A percentile compares a stretch with the other conserved stretches of the same genome.
These are phyloP conservation scores for Rhinichthys osculus DNA, from an alignment of 2,797 vertebrate species.

Conservation along the genomic window DNA sequence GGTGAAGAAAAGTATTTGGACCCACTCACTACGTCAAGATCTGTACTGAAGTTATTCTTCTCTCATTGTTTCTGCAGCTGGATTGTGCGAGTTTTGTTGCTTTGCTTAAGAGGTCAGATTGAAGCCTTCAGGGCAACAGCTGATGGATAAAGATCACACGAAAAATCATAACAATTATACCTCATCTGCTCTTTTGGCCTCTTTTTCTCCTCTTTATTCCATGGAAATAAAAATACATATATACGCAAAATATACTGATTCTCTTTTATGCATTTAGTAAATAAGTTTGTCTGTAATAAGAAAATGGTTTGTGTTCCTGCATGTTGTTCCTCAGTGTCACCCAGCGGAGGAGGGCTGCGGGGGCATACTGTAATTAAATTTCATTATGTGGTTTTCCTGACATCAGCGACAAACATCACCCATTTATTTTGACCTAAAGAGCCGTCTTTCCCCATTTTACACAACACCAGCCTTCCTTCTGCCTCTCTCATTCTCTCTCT, in stretches of 20 bases:
- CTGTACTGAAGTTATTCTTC: conserved; percentile 13
- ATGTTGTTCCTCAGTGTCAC: conserved; percentile 10
- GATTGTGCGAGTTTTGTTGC: conserved; percentile 9
- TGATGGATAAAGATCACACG: conserved; percentile 51
- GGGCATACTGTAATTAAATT: conserved; percentile 48
- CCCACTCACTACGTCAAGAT: conserved; percentile 5
- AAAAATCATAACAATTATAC: conserved; percentile 53
- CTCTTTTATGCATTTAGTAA: not conserved
- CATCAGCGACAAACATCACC: conserved; percentile 54
- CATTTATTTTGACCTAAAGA: conserved; percentile 45
- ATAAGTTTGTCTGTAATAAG: not conserved
- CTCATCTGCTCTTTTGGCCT: conserved; percentile 27
- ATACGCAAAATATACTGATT: not conserved
- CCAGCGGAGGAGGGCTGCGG: not conserved
- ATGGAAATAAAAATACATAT: not conserved
- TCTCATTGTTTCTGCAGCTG: conserved; percentile 49
- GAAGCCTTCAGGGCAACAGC: conserved; percentile 40
- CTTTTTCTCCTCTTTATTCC: conserved; percentile 12
- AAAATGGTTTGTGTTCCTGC: not conserved
- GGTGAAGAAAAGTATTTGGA: conserved; percentile 31
- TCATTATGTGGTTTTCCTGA: conserved; percentile 56
- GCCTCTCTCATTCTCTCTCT: conserved; percentile 9
- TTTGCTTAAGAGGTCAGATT: conserved; percentile 26
- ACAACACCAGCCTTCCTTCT: conserved; percentile 27
- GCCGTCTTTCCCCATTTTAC: conserved; percentile 36